Evolutionary conservation across 2,797 vertebrate genomes (phyloP), one percentile per base, ranked within the genome.

Genomic region (Trichosurus vulpecula): DNA sequence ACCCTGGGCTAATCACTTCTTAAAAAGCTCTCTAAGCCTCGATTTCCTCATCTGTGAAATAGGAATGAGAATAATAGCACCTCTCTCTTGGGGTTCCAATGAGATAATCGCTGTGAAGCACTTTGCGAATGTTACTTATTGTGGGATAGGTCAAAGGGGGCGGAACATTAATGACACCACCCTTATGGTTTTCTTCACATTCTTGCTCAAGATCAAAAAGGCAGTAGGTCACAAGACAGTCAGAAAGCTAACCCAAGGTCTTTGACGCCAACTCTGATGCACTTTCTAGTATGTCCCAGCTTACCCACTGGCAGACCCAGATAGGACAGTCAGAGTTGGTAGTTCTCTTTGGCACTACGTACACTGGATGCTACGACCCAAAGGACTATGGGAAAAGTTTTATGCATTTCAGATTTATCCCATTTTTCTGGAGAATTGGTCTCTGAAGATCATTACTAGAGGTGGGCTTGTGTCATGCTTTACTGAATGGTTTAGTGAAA

Each of bases 331-430:
- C 47, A 9, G 8, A 47, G 41, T 25, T 47, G 19, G 41, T 81
- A 41, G 16, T 81, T 81, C 41, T 47, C 19, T 74, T 61, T 74
- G n/a, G 66, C 41, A 74, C 16, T 81, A 10, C 41, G 81, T 81
- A 10, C 9, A 3, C 22, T 47, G 22, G 0, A 81, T 47, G 74
- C n/a, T 27, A 22, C 47, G 3, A 81, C 74, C 41, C 74, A 25
- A 47, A 81, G 41, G 89, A 91, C 25, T 90, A 89, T 90, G 10
- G 10, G 2, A 66, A 52, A 35, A 31, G 35, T 96, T 93, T 96
- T 66, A 95, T 93, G 90, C 58, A 93, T 92, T 92, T 74, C 61
- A 52, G 54, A 52, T 93, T 74, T 90, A 96, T 87, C 87, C 87
- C 87, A 31, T 89, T 94, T 74, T 92, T 89, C 89, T 47, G 51